Percentiles rank a stretch among this genome's conserved stretches.
These are phyloP conservation scores for Excalfactoria chinensis DNA, from an alignment of 2,113 vertebrate species.

Conservation along the genomic window DNA sequence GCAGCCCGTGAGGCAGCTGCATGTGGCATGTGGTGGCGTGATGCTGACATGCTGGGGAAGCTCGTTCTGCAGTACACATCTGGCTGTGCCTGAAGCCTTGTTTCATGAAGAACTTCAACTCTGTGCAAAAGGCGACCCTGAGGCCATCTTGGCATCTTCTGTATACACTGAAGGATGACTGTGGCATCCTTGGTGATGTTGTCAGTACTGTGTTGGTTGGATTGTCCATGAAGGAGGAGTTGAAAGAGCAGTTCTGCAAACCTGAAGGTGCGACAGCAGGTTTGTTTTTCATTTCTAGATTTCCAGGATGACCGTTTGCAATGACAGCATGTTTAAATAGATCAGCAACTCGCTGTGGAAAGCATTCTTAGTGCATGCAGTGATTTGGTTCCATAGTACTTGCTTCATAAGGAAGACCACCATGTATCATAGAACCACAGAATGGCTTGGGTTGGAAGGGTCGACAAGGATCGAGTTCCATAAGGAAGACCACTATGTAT, in stretches of 20 bases:
- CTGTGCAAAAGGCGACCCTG: fast-evolving
- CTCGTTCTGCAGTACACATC: neutral
- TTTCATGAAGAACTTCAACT: neutral
- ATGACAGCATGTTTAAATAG: neutral
- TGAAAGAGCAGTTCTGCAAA: neutral
- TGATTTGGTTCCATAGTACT: neutral
- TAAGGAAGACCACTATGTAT: fast-evolving
- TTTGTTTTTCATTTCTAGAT: neutral
- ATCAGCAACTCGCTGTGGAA: neutral
- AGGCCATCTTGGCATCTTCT: fast-evolving
- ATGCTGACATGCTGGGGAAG: fast-evolving
- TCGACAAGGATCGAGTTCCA: too few species aligned
- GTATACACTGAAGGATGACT: neutral
- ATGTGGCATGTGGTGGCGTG: fast-evolving
- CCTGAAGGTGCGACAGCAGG: neutral
- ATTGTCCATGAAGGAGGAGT: neutral
- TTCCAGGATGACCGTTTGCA: neutral
- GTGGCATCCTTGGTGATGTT: neutral
- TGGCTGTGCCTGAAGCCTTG: neutral
- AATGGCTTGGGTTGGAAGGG: too few species aligned
- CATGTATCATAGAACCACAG: fast-evolving
- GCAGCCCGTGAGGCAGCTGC: neutral
- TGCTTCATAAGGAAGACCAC: neutral
- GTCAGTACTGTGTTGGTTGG: neutral
- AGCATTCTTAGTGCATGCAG: neutral